Evolutionary conservation across 2,888 invertebrate genomes (phyloP).

Genomic region (Scaptomyza caliginosa): DNA sequence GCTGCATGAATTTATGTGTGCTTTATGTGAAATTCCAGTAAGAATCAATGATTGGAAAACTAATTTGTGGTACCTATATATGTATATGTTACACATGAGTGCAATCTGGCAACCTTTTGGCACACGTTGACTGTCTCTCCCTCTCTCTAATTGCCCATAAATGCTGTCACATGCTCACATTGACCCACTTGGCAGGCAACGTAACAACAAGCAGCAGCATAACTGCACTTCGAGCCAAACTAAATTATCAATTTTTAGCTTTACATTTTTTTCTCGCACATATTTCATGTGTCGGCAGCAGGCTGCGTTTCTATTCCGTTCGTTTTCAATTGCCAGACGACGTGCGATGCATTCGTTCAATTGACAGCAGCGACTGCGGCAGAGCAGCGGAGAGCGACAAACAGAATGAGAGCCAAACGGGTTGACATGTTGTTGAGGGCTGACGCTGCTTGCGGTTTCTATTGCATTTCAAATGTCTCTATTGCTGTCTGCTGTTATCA

Average conservation of each 20-base stretch:
- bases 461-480: slow-evolving; percentile 71
- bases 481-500: slow-evolving; percentile 56
- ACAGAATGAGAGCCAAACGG: slow-evolving; percentile 5
- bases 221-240: slow-evolving; percentile 73
- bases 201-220: slow-evolving; percentile 11
- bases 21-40: slow-evolving; percentile 39
- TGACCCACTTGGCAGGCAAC: slow-evolving; percentile 68
- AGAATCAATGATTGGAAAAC: slow-evolving; percentile 28
- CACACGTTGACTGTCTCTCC: background rate
- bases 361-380: slow-evolving; percentile 28
- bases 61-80: slow-evolving; percentile 14
- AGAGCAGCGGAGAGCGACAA: background rate
- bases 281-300: slow-evolving; percentile 27
- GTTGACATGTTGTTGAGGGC: slow-evolving; percentile 10
- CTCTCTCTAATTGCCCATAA: slow-evolving; percentile 3
- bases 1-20: slow-evolving; percentile 51
- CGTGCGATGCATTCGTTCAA: slow-evolving; percentile 37
- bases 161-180: slow-evolving; percentile 51
- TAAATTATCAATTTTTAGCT: slow-evolving; percentile 75
- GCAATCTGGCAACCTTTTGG: slow-evolving; percentile 13
- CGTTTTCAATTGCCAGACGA: slow-evolving; percentile 34
- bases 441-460: slow-evolving; percentile 47
- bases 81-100: background rate
- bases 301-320: slow-evolving; percentile 18
- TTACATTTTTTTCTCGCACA: slow-evolving; percentile 43